A percentile compares a stretch with the other conserved stretches of the same genome.
Evolutionary conservation across 92 coral and sea anemone genomes (phyloP).

Genomic region (Phenganax marumi): DNA sequence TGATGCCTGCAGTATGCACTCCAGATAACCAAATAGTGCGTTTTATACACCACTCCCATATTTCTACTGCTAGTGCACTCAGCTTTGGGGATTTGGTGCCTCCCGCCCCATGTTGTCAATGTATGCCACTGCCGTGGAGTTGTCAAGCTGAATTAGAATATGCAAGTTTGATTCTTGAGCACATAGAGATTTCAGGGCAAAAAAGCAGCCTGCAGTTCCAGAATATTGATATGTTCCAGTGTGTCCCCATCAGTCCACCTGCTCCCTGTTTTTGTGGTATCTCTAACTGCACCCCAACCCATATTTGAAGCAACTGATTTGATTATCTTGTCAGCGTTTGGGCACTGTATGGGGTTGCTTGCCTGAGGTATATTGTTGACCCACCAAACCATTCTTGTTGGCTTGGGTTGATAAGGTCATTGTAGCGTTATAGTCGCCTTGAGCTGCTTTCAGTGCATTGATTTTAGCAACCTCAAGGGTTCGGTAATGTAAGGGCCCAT

Average conservation of each 20-base stretch:
- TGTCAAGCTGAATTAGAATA: constrained; percentile 44
- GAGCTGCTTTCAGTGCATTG: constrained; percentile 16
- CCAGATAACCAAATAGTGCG: constrained; percentile 61
- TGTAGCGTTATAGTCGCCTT: neutral
- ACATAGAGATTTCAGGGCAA: constrained; percentile 53
- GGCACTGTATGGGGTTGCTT: neutral
- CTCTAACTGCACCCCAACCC: constrained; percentile 24
- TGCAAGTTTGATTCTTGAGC: neutral
- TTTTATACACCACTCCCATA: constrained; percentile 64
- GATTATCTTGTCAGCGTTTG: neutral
- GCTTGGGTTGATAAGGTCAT: constrained; percentile 11
- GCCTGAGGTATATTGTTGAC: neutral
- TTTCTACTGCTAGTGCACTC: constrained; percentile 36
- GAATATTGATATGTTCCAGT: constrained; percentile 36
- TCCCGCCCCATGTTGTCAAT: constrained; percentile 57
- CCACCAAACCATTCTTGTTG: constrained; percentile 27
- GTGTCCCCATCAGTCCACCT: neutral
- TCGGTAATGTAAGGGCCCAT: constrained; percentile 57
- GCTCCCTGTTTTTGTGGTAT: neutral
- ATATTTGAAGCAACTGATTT: constrained; percentile 2
- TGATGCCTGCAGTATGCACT: constrained; percentile 56
- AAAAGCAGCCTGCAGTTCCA: constrained; percentile 62
- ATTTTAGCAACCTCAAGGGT: constrained; percentile 40
- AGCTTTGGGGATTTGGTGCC: constrained; percentile 57
- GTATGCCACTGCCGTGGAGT: constrained; percentile 62